Evolutionary conservation across 2,113 vertebrate genomes (phyloP), one percentile per base, ranked within the genome.

Genomic region (Stomatorhinus ivindoensis): DNA sequence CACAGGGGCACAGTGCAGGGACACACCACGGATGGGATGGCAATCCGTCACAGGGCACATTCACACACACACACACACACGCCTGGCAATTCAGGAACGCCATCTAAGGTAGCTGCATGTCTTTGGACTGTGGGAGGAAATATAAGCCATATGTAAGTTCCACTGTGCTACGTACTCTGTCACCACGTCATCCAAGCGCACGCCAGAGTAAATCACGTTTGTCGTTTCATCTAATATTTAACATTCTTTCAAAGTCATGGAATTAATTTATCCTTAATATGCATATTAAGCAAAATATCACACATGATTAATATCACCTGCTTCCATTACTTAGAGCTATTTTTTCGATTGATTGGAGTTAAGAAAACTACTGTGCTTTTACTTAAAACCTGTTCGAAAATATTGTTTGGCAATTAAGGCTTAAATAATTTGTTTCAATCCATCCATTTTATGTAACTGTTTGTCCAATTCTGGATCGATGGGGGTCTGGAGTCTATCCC

Each of bases 231-330:
- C 11, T 58, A 21, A 39, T 35, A 35, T 58, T 87, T 53, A 58
- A 21, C n/a, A 51, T 55, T 39, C 10, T 88, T 46, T 69, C 39
- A 44, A 86, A 86, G 47, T 58, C 65, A 27, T 27, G 42, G n/a
- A 50, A 76, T 76, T 76, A 88, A 80, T 80, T 88, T 88, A 24
- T 24, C 65, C 46, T 73, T 88, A 65, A 88, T 83, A n/a, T 83
- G 4, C 6, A 47, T 47, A 83, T 44, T 21, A 88, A 65, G 27
- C 10, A 50, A 50, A 50, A 86, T 48, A 51, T 35, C 9, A 69
- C 46, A 15, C 44, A 51, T 51, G 42, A 17, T 27, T 15, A 51
- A 24, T 50, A n/a, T 6, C n/a, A 50, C 39, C 7, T 19, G 46
- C 44, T 86, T 86, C 35, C 80, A 83, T 83, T 47, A 83, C 42